Conservation (phyloP, 2,888 invertebrate genomes). For the Malthinus flaveolus region DNA sequence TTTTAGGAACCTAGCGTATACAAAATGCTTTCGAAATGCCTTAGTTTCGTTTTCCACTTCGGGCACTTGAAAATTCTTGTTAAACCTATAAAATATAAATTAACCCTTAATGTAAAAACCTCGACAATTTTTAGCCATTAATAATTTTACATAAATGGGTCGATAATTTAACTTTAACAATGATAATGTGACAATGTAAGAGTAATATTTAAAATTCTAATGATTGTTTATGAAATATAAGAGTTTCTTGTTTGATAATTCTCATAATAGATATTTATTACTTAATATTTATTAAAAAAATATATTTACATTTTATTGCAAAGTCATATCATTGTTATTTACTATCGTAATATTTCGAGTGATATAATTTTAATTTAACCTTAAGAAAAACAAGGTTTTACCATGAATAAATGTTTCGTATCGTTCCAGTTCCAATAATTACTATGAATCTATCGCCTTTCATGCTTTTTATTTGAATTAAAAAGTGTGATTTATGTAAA, state of each 20-base stretch:
- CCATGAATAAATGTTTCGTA: constrained; percentile 4
- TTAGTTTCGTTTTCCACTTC: too few relatives aligned
- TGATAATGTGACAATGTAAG: background rate
- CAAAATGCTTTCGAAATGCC: too few relatives aligned
- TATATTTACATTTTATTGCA: constrained; percentile 31
- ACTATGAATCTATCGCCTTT: background rate
- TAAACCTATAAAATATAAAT: background rate
- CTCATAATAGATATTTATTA: constrained; percentile 35
- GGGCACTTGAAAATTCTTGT: background rate
- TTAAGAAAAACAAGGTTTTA: constrained; percentile 16
- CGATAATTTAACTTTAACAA: too few relatives aligned
- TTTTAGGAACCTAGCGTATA: too few relatives aligned
- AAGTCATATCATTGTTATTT: constrained; percentile 33
- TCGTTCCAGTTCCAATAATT: background rate
- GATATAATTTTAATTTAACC: constrained; percentile 25
- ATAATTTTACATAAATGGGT: too few relatives aligned
- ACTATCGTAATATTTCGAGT: constrained; percentile 24
- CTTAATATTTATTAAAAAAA: constrained; percentile 32
- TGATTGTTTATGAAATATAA: constrained; percentile 35
- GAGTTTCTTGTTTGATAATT: constrained; percentile 27
- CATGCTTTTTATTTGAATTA: background rate
- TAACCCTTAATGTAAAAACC: background rate
- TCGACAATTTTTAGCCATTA: constrained; percentile 2
- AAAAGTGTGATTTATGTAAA: background rate
- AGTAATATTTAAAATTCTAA: constrained; percentile 9